These are phyloP conservation scores for Lepidocyrtinus sp. DNA, from an alignment of 2,888 invertebrate genomes.

Conservation along the genomic window DNA sequence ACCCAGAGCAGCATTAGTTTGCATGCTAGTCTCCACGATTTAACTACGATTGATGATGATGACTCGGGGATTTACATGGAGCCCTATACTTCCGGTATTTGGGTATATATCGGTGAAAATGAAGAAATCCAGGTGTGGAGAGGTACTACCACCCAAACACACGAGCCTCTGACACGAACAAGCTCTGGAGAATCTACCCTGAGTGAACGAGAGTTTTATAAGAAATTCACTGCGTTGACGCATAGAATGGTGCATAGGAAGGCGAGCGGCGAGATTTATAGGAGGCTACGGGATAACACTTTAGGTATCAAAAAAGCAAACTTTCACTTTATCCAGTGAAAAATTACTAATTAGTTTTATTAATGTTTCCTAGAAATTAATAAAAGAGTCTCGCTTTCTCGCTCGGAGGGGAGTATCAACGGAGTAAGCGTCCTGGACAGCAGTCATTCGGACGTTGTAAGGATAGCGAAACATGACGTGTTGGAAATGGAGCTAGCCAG, in stretches of 20 bases:
- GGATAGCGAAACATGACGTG: conserved; percentile 84
- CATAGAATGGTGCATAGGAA: conserved; percentile 92
- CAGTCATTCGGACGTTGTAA: conserved; percentile 93
- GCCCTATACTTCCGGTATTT: conserved; percentile 81
- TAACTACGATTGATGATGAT: conserved; percentile 70
- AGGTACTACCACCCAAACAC: conserved; percentile 70
- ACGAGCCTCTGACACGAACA: conserved; percentile 70
- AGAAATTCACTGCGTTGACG: conserved; percentile 88
- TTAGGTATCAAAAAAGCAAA: conserved; percentile 81
- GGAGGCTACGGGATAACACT: conserved; percentile 84
- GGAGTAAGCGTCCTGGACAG: conserved; percentile 92
- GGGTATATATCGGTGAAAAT: conserved; percentile 84
- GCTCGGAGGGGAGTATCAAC: conserved; percentile 79
- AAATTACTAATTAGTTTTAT: no score
- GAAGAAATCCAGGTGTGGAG: conserved; percentile 81
- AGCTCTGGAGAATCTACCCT: conserved; percentile 78
- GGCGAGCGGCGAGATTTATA: conserved; percentile 91
- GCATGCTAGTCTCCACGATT: conserved; percentile 64
- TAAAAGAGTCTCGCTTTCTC: conserved; percentile 27
- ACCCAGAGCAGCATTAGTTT: conserved; percentile 66
- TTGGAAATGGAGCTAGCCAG: conserved; percentile 90
- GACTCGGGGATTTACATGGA: conserved; percentile 81
- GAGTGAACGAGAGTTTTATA: conserved; percentile 89
- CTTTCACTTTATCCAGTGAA: not conserved
- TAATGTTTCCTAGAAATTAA: no score